Base-by-base conservation (phyloP, 2,888 invertebrate species). In the Nymphalis urticae region DNA sequence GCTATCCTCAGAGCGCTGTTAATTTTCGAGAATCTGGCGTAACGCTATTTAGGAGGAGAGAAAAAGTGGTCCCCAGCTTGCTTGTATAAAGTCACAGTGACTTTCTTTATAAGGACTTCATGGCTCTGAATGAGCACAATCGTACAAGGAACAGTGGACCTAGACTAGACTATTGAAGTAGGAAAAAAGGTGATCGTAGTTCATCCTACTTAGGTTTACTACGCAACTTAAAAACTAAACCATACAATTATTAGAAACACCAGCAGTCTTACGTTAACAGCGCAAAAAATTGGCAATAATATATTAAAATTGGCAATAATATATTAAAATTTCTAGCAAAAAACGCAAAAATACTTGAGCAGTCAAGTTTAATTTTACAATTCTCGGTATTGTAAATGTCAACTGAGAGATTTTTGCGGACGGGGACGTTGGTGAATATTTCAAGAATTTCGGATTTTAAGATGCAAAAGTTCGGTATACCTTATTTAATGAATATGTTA, bases 21-120 rank as follows among this genome's bases (percentile, higher is more conserved):
- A 80, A 79, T 81, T 80, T 78, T 75, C 76, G 74, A 77, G 80
- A 80, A 80, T 74, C 74, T 73, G 42, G 63, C 74, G 74, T 63
- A 68, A 72, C 74, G 75, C 75, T 77, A 73, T 79, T 78, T 77
- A 78, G 77, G 76, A 74, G 64, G 62, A 48, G 68, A 67, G 62
- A 80, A 77, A 79, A 80, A 78, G 71, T 13, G 42, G 13, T 70
- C 27, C 6, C 27, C 27, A 24, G 61, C 68, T 36, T 63, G 24
- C 53, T 51, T 32, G 19, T 58, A 58, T n/a, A 42, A 42, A 27
- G 58, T 36, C 36, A 61, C 65, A 69, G 61, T 64, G 64, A 67
- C 48, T 65, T n/a, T 24, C 74, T 74, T 6, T 75, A 75, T 76
- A 76, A 64, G 78, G 74, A 65, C 68, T 60, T 58, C 67, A 61